Conservation (phyloP, 1,140 invertebrate species). For the Notospermus geniculatus region DNA sequence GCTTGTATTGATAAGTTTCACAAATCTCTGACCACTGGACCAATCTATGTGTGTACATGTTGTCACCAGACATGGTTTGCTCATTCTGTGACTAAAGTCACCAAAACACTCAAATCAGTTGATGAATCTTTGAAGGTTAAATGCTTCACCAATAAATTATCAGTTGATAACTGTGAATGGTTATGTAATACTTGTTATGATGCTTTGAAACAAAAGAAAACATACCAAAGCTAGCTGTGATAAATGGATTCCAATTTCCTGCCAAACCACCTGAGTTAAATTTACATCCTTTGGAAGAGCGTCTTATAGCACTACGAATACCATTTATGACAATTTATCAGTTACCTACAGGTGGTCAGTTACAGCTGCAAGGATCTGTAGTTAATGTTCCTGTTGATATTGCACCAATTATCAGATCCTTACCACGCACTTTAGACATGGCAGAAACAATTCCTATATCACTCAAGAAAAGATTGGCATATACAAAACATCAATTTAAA, state of each 20-base stretch:
- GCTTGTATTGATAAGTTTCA: slow-evolving; percentile 5
- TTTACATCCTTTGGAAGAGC: slow-evolving; percentile 23
- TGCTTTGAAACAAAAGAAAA: slow-evolving; percentile 18
- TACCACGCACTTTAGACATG: slow-evolving; percentile 20
- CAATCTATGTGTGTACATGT: slow-evolving; percentile 17
- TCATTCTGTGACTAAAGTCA: slow-evolving; percentile 16
- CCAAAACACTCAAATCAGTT: neutral
- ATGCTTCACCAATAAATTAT: slow-evolving; percentile 12
- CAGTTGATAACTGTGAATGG: slow-evolving; percentile 12
- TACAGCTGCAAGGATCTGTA: slow-evolving; percentile 22
- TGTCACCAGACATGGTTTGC: slow-evolving; percentile 25
- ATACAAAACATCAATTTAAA: slow-evolving; percentile 17
- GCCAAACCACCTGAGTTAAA: slow-evolving; percentile 17
- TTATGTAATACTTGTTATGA: slow-evolving; percentile 22
- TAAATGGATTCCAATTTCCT: slow-evolving; percentile 25
- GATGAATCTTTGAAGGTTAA: neutral
- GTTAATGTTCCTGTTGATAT: slow-evolving; percentile 30
- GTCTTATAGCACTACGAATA: slow-evolving; percentile 24
- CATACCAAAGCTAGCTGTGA: slow-evolving; percentile 15
- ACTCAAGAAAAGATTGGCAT: slow-evolving; percentile 20
- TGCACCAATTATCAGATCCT: slow-evolving; percentile 21
- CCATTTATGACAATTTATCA: slow-evolving; percentile 29
- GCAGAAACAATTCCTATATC: slow-evolving; percentile 19
- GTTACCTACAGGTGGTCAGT: slow-evolving; percentile 20
- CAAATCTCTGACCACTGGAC: neutral